Evolutionary conservation across 1,140 invertebrate genomes (phyloP).

Genomic region (Drosophila lini): DNA sequence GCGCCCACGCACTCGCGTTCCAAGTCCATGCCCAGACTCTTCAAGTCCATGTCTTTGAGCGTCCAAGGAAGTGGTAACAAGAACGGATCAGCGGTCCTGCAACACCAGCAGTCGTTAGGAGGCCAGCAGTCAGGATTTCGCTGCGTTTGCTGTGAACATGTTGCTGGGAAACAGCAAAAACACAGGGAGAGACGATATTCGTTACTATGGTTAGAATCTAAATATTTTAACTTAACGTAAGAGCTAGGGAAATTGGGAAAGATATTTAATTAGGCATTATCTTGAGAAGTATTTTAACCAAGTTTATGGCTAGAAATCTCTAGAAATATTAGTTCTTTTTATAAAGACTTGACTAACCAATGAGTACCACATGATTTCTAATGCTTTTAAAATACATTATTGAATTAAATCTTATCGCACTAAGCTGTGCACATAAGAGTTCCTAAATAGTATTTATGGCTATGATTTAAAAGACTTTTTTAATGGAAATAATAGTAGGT

Average conservation of each 20-base stretch:
- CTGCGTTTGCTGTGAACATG: constrained; percentile 65
- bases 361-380: neutral
- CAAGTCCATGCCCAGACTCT: constrained; percentile 45
- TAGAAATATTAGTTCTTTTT: neutral
- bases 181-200: constrained; percentile 11
- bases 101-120: constrained; percentile 32
- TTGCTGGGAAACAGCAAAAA: constrained; percentile 6
- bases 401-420: neutral
- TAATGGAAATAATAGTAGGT: no score
- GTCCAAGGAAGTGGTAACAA: constrained; percentile 14
- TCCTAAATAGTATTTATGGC: neutral
- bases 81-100: constrained; percentile 16
- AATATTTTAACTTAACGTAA: neutral
- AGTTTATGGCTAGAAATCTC: neutral
- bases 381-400: neutral
- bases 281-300: neutral
- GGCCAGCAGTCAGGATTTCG: constrained; percentile 47
- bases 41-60: constrained; percentile 65
- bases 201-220: constrained; percentile 10
- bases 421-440: no score
- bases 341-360: neutral
- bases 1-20: constrained; percentile 18
- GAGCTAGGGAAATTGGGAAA: no score
- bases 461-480: neutral
- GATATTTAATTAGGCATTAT: neutral